Conservation (phyloP, 1,140 invertebrate species). For the Lerema accius region DNA sequence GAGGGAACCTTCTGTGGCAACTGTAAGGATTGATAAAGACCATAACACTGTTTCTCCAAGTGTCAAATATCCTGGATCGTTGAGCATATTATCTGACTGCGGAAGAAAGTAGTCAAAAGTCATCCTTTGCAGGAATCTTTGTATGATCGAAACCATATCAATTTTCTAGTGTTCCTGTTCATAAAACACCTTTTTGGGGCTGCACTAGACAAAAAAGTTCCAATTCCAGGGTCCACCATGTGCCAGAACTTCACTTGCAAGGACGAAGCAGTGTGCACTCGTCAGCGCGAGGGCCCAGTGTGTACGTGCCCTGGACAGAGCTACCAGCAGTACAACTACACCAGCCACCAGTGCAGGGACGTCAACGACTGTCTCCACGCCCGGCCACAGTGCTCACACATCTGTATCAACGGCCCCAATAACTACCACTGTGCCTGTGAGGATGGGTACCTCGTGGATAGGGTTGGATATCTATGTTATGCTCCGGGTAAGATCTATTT, state of each 20-base stretch:
- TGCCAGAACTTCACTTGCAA: slow-evolving; percentile 74
- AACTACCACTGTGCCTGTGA: slow-evolving; percentile 92
- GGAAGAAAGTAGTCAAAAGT: too few species aligned
- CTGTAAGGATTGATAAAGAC: slow-evolving; percentile 64
- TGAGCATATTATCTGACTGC: too few species aligned
- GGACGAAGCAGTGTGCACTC: slow-evolving; percentile 65
- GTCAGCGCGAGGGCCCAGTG: slow-evolving; percentile 65
- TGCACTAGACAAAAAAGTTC: too few species aligned
- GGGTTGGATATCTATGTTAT: slow-evolving; percentile 89
- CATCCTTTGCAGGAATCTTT: too few species aligned
- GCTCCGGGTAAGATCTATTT: slow-evolving; percentile 71
- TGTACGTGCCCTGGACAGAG: slow-evolving; percentile 85
- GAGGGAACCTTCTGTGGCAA: slow-evolving; percentile 83
- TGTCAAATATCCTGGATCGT: too few species aligned
- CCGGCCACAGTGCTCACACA: slow-evolving; percentile 88
- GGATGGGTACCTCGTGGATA: slow-evolving; percentile 86
- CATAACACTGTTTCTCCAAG: too few species aligned
- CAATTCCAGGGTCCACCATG: slow-evolving; percentile 59
- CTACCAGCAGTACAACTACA: slow-evolving; percentile 47
- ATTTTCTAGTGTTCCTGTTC: too few species aligned
- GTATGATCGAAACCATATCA: too few species aligned
- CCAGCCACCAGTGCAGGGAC: slow-evolving; percentile 68
- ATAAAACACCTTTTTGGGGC: too few species aligned
- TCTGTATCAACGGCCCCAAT: slow-evolving; percentile 90
- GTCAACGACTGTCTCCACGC: slow-evolving; percentile 63